Percentiles rank a stretch among this genome's conserved stretches.
These are phyloP conservation scores for Eidolon helvum DNA, from an alignment of 2,113 vertebrate species.

Conservation along the genomic window DNA sequence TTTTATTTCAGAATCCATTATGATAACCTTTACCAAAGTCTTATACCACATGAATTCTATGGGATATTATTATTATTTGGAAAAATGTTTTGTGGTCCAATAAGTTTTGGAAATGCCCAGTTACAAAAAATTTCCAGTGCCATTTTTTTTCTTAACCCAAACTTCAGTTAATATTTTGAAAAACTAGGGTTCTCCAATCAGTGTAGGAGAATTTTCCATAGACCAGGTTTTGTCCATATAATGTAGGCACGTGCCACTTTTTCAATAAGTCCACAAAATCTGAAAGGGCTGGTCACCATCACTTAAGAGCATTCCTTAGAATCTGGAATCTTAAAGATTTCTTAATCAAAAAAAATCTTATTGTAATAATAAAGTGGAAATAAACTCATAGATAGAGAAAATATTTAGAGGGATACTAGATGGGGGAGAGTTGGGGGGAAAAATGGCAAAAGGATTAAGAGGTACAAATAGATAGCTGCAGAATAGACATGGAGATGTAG, in stretches of 20 bases:
- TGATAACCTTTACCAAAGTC: neutral
- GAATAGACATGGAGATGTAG: too few species aligned
- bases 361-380: neutral
- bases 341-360: neutral
- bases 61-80: neutral
- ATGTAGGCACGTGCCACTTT: neutral
- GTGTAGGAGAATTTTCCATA: neutral
- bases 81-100: constrained; percentile 13
- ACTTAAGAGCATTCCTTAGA: neutral
- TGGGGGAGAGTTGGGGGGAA: too few species aligned
- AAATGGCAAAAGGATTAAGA: too few species aligned
- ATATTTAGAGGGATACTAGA: too few species aligned
- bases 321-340: neutral
- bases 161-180: neutral
- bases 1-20: constrained; percentile 2
- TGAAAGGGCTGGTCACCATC: neutral
- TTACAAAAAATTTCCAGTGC: neutral
- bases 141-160: neutral
- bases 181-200: neutral
- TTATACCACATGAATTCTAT: neutral
- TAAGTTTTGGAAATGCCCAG: constrained; percentile 24
- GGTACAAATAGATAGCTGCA: too few species aligned
- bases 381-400: too few species aligned
- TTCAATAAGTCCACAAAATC: neutral
- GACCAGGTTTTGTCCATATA: neutral